Percentiles rank a stretch among this genome's conserved stretches.
Conservation (phyloP, 2,888 invertebrate species). For the Melangyna quadrimaculata region DNA sequence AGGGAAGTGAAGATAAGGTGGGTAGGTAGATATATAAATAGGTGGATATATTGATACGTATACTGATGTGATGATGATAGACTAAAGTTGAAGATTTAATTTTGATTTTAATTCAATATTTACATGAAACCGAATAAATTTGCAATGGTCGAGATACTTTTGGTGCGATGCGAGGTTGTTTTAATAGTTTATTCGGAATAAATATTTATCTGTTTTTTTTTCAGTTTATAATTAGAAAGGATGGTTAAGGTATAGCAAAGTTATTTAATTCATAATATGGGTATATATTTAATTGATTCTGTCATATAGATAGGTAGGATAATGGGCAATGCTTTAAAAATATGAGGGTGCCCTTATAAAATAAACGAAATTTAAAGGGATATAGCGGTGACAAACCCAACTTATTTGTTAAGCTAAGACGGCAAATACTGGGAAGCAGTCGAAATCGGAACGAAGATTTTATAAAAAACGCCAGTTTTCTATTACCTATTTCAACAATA, state of each 20-base stretch:
- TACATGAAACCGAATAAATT: conserved; percentile 56
- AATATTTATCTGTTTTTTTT: neutral
- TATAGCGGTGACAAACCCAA: too few relatives aligned
- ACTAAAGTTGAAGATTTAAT: conserved; percentile 10
- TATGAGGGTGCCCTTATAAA: too few relatives aligned
- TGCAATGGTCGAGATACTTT: conserved; percentile 61
- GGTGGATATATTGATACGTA: neutral
- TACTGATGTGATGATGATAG: neutral
- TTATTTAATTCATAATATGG: neutral
- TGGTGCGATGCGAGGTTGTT: conserved; percentile 18
- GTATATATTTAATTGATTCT: neutral
- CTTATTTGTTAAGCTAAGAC: too few relatives aligned
- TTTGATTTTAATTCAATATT: conserved; percentile 23
- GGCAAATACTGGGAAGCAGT: too few relatives aligned
- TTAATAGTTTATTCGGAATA: conserved; percentile 1
- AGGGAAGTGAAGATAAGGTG: neutral
- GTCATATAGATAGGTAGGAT: neutral
- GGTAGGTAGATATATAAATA: neutral
- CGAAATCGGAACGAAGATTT: too few relatives aligned
- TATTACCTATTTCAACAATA: too few relatives aligned
- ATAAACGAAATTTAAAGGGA: too few relatives aligned
- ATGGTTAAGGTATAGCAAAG: neutral
- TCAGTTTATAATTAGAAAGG: neutral
- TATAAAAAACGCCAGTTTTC: too few relatives aligned
- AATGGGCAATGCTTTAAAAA: too few relatives aligned